Percentiles rank a stretch among this genome's conserved stretches.
Evolutionary conservation across 1,140 invertebrate genomes (phyloP).

Genomic region (Heliconius nattereri): DNA sequence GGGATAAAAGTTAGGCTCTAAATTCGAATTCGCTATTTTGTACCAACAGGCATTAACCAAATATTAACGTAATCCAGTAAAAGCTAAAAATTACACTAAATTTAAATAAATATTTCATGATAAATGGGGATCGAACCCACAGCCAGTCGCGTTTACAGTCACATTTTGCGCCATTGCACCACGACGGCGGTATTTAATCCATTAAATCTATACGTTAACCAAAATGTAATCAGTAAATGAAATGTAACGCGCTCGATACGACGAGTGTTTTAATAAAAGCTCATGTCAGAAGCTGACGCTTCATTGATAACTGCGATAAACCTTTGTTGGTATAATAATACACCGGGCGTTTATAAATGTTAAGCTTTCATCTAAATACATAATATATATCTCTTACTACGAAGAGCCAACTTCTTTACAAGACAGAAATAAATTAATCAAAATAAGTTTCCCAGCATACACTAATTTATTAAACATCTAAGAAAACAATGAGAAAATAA

Average conservation of each 20-base stretch:
- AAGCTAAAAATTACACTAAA: too few species aligned
- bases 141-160: too few species aligned
- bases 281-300: constrained; percentile 3
- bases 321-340: not conserved
- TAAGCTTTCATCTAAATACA: constrained; percentile 3
- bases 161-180: too few species aligned
- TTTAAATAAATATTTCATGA: too few species aligned
- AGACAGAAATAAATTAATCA: not conserved
- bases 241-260: not conserved
- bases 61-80: too few species aligned
- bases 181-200: not conserved
- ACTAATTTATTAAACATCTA: not conserved
- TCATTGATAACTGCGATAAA: constrained; percentile 1
- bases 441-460: not conserved
- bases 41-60: too few species aligned
- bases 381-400: not conserved
- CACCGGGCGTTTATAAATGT: not conserved
- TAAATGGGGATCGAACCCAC: too few species aligned
- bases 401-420: not conserved
- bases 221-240: constrained; percentile 3
- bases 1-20: too few species aligned
- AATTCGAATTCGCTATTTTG: not conserved
- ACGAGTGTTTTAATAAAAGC: constrained; percentile 2
- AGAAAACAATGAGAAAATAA: not conserved
- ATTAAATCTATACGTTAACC: not conserved